Evolutionary conservation across 2,113 vertebrate species (phyloP), one percentile per base, ranked within the genome.

Genomic region (Pangasianodon gigas): DNA sequence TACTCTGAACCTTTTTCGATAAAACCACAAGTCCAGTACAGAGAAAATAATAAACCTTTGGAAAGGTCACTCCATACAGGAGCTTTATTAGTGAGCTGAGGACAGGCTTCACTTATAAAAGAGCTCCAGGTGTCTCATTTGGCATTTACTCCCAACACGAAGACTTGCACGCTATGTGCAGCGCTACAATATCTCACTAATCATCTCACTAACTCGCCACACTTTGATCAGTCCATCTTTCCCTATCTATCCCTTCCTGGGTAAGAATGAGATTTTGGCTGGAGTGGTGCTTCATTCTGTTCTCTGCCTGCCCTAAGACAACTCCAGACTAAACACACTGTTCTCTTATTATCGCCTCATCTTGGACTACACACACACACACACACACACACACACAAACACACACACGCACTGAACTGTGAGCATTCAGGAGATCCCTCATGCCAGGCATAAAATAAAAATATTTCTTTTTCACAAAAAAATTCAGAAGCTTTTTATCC

Each of bases 251-350:
- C 89, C 13, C 89, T 79, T 74, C 75, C 54, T 87, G 24, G 44
- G n/a, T 16, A 37, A 29, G n/a, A 26, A 14, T 9, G 32, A 58
- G 81, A 11, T 41, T 58, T 37, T 7, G 7, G 46, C 44, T 51
- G 2, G 21, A 13, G 24, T 24, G 26, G 10, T 90, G 91, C 88
- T 74, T 46, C 74, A 65, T 29, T 67, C 74, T 84, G 87, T 93
- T 95, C 95, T 93, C 93, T 88, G 89, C 26, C 51, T 51, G 90
- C 88, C 85, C 90, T 90, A 89, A 87, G 83, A 91, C 88, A 88
- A 84, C 91, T 89, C 81, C 94, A 95, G 95, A 95, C 95, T 95
- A 96, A 96, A 96, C 96, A 95, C 94, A 95, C 95, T 94, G 94
- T 93, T 92, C 91, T 52, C 89, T 85, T 91, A 88, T 75, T 3